These are phyloP conservation scores for Atherix ibis DNA, from an alignment of 2,888 invertebrate genomes.

Conservation along the genomic window DNA sequence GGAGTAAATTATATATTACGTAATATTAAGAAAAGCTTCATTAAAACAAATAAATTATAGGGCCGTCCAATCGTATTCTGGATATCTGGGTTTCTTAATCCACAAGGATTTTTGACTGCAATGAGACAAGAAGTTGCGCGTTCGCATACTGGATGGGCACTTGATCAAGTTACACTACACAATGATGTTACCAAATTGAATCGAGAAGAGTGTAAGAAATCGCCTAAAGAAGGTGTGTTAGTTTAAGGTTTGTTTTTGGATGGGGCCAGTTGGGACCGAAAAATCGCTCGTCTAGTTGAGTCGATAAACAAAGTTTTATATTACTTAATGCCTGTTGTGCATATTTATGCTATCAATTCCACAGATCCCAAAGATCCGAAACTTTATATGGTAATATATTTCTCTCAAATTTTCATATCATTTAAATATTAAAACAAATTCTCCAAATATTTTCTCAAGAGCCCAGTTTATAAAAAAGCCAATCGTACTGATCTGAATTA, in stretches of 20 bases:
- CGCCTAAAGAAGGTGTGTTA: constrained; percentile 71
- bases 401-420: not conserved
- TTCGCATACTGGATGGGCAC: constrained; percentile 77
- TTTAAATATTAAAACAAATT: not conserved
- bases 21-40: constrained; percentile 48
- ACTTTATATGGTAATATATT: constrained; percentile 53
- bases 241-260: constrained; percentile 74
- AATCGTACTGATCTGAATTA: constrained; percentile 67
- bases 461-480: constrained; percentile 82
- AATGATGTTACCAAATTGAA: constrained; percentile 58
- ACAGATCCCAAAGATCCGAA: constrained; percentile 53
- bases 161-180: constrained; percentile 66
- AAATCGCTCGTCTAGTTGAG: constrained; percentile 53
- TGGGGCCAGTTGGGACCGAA: constrained; percentile 78
- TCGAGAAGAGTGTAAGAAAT: constrained; percentile 52
- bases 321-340: constrained; percentile 62
- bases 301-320: constrained; percentile 69
- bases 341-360: constrained; percentile 62
- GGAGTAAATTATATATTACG: constrained; percentile 58
- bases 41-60: constrained; percentile 9
- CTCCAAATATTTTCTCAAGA: constrained; percentile 33
- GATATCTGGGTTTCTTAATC: constrained; percentile 91
- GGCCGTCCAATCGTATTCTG: constrained; percentile 60
- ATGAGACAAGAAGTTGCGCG: constrained; percentile 85
- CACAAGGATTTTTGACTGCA: constrained; percentile 81